Evolutionary conservation across 53 echinoderm and acorn worm genomes (phyloP), one percentile per base, ranked within the genome.

Genomic region (Henricia sp.): DNA sequence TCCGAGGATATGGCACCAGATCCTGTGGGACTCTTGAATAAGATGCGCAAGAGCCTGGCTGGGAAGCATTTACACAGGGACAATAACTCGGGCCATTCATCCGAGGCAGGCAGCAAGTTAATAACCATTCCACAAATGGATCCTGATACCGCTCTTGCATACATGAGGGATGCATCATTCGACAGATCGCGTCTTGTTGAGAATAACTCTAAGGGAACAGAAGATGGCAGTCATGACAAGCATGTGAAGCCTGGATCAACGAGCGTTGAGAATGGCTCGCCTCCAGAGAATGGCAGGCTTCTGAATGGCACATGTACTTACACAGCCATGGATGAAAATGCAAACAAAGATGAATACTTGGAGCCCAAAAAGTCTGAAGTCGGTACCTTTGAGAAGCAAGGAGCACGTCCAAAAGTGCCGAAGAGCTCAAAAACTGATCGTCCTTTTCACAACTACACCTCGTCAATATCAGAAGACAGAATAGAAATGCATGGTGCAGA

Each of bases 381-480:
- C 54, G 67, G 56, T 40, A 28, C 52, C 40, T 86, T 82, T 86
- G 89, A 85, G 74, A 85, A 67, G 67, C 92, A 92, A 67, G 92
- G 92, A 52, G 92, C 92, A 19, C 89, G 89, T 54, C 92, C 92
- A 40, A 92, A 92, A 82, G 62, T 73, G 30, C 83, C 67, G 30
- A 74, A 74, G 66, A 72, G 51, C 53, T 74, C 76, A 27, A 67
- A 28, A 33, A 53, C 33, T 17, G 52, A 86, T 16, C 58, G 37
- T 30, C 64, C 29, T 55, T 4, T 63, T 51, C 72, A 63, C 46
- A 48, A 40, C 38, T 73, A 14, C 46, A 48, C 52, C 74, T 26
- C 41, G 42, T 41, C 71, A 59, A 10, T 35, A 40, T 10, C 64
- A 40, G 11, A 53, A 46, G 32, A 16, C n/a, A 66, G 59, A 17